These are phyloP conservation scores for Chanos chanos DNA, from an alignment of 2,797 vertebrate genomes.

Conservation along the genomic window DNA sequence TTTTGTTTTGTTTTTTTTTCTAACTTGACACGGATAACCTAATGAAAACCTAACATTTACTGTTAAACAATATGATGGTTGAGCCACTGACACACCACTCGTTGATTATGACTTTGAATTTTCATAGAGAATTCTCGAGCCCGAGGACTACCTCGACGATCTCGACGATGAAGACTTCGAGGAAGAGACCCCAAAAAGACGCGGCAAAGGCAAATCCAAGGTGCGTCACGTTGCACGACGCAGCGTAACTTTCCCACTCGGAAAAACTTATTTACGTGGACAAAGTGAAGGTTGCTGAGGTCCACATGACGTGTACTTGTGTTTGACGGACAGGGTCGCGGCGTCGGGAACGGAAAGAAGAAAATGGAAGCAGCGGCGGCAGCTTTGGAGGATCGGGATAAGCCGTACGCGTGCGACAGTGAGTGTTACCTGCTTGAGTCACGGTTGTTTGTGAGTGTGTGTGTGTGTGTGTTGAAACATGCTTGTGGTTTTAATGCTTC, in stretches of 20 bases:
- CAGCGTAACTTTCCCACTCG: not conserved
- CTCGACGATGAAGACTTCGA: slow-evolving; percentile 96
- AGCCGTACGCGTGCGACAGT: slow-evolving; percentile 98
- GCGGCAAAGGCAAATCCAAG: slow-evolving; percentile 95
- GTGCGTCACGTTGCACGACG: slow-evolving; percentile 53
- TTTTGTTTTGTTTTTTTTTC: not conserved
- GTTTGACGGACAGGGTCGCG: slow-evolving; percentile 75
- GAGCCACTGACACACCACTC: too few relatives aligned
- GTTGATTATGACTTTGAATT: not conserved
- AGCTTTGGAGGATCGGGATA: slow-evolving; percentile 90
- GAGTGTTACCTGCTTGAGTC: slow-evolving; percentile 61
- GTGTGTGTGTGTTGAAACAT: slow-evolving; percentile 8
- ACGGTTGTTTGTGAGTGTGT: slow-evolving; percentile 6
- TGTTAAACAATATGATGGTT: too few relatives aligned
- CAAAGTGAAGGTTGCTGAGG: not conserved
- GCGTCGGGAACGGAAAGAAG: slow-evolving; percentile 88
- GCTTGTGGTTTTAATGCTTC: not conserved
- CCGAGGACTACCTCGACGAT: slow-evolving; percentile 94
- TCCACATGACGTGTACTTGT: not conserved
- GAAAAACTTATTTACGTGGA: not conserved
- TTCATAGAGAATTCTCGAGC: slow-evolving; percentile 86
- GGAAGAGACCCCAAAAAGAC: slow-evolving; percentile 91
- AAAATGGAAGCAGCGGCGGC: slow-evolving; percentile 86
- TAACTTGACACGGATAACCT: not conserved
- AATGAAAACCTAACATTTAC: not conserved